Percentiles rank a stretch among this genome's conserved stretches.
phyloP scores from a whole-genome alignment of 2,888 invertebrate species.

The Cyclophora punctaria region DNA sequence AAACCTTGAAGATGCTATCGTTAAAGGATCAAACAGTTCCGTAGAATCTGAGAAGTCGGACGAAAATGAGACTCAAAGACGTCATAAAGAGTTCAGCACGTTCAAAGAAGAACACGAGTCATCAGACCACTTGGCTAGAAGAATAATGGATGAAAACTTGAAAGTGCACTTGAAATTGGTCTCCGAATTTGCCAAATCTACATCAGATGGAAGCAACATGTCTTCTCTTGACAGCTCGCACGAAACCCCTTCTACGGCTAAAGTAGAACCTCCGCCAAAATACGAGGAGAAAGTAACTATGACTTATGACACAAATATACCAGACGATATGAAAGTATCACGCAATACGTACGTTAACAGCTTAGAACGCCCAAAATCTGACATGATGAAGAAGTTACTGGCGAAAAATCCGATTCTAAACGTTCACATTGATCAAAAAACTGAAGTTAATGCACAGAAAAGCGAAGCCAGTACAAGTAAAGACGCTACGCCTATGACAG shows the following conservation, averaged over 20 bases:
- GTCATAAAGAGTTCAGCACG: constrained; percentile 37
- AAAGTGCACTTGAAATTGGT: constrained; percentile 67
- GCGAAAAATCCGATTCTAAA: constrained; percentile 70
- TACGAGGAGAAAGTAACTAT: constrained; percentile 62
- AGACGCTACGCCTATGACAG: constrained; percentile 47
- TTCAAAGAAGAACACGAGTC: constrained; percentile 56
- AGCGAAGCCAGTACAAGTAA: constrained; percentile 47
- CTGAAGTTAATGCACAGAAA: constrained; percentile 27
- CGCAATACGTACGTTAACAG: constrained; percentile 76
- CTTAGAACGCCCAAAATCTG: constrained; percentile 77
- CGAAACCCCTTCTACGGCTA: constrained; percentile 32
- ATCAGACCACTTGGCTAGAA: constrained; percentile 60
- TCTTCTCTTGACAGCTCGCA: constrained; percentile 59
- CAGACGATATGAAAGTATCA: constrained; percentile 79
- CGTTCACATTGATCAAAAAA: constrained; percentile 53
- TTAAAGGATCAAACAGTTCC: constrained; percentile 69
- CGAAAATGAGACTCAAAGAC: constrained; percentile 34
- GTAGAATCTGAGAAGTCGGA: constrained; percentile 58
- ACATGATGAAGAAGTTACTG: constrained; percentile 74
- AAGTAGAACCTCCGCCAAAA: constrained; percentile 39
- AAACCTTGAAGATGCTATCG: constrained; percentile 84
- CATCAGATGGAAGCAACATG: constrained; percentile 62
- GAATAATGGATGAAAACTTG: constrained; percentile 68
- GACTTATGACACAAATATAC: constrained; percentile 75
- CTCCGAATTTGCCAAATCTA: constrained; percentile 66